A percentile compares a stretch with the other conserved stretches of the same genome.
Conservation (phyloP, 2,888 invertebrate genomes). For the Eupithecia subumbrata region DNA sequence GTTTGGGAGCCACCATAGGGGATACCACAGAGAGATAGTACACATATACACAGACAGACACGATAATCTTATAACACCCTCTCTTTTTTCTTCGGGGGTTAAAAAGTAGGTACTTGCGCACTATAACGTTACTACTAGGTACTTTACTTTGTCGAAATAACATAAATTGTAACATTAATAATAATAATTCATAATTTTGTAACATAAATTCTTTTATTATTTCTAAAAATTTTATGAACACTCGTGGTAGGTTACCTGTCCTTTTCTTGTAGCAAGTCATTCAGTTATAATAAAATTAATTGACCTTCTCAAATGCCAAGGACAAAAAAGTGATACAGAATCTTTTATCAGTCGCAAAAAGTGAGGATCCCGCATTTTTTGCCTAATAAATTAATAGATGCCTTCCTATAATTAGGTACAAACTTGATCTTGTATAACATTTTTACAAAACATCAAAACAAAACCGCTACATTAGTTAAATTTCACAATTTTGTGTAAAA, state of each 20-base stretch:
- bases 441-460: not conserved
- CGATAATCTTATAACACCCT: too few relatives aligned
- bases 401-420: not conserved
- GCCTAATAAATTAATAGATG: not conserved
- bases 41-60: too few relatives aligned
- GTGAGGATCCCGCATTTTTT: conserved; percentile 7
- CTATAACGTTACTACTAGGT: not conserved
- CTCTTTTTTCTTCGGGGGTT: too few relatives aligned
- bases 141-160: too few relatives aligned
- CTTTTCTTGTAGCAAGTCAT: not conserved
- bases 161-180: too few relatives aligned
- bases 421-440: not conserved
- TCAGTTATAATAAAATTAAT: conserved; percentile 1
- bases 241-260: not conserved
- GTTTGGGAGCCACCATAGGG: too few relatives aligned
- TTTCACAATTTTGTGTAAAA: not conserved
- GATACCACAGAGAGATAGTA: too few relatives aligned
- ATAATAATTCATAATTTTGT: too few relatives aligned
- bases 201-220: not conserved
- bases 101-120: not conserved
- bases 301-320: conserved; percentile 41
- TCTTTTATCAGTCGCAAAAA: conserved; percentile 18
- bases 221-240: not conserved
- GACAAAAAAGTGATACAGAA: conserved; percentile 23
- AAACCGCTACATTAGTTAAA: not conserved